A percentile compares a stretch with the other conserved stretches of the same genome.
Conservation (phyloP, 2,888 invertebrate genomes). For the Caenorhabditis uteleia region DNA sequence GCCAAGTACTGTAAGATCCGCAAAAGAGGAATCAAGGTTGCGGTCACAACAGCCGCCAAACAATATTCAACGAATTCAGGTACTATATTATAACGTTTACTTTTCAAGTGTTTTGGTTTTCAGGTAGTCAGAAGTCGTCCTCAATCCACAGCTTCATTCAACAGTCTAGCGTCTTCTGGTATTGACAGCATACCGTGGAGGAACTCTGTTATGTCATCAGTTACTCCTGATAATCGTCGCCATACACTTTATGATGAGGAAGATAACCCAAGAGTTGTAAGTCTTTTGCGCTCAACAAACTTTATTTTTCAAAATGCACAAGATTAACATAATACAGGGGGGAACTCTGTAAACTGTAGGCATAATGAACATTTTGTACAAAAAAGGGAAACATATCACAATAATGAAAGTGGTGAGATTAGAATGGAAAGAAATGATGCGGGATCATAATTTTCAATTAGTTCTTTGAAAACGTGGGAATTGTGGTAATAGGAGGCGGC, state of each 20-base stretch:
- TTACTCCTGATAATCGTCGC: slow-evolving; percentile 41
- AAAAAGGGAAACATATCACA: not conserved
- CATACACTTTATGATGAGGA: slow-evolving; percentile 59
- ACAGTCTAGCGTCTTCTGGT: slow-evolving; percentile 60
- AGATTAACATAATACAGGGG: not conserved
- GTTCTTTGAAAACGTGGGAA: too few relatives aligned
- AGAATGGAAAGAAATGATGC: not conserved
- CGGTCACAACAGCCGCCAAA: slow-evolving; percentile 48
- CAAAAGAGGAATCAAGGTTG: slow-evolving; percentile 54
- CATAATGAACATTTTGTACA: not conserved
- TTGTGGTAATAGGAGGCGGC: too few relatives aligned
- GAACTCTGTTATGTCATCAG: slow-evolving; percentile 53
- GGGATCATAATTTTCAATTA: not conserved
- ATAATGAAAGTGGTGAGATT: not conserved
- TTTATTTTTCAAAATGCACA: not conserved
- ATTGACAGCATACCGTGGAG: slow-evolving; percentile 63
- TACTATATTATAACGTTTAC: not conserved
- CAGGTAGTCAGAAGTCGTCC: slow-evolving; percentile 48
- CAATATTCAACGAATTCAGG: slow-evolving; percentile 47
- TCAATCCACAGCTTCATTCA: slow-evolving; percentile 48
- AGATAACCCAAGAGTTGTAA: slow-evolving; percentile 61
- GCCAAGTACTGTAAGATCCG: slow-evolving; percentile 50
- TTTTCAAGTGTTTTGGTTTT: slow-evolving; percentile 9
- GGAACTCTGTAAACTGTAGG: not conserved
- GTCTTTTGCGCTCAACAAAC: slow-evolving; percentile 16